Conservation (phyloP, 2,113 vertebrate genomes). For the Sylvia atricapilla region DNA sequence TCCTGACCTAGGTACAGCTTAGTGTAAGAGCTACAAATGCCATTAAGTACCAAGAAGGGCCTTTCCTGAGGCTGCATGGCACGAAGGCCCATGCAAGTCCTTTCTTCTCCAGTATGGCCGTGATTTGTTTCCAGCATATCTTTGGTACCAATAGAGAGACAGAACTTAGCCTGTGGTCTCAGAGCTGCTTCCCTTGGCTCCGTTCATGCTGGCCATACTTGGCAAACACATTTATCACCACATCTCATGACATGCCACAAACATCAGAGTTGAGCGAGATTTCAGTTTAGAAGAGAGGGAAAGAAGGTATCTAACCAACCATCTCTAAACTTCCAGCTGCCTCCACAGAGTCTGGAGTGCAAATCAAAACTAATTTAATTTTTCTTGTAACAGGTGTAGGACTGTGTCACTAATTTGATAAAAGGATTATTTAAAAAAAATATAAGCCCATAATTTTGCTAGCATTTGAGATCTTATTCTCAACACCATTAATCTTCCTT, state of each 20-base stretch:
- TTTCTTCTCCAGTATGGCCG: background rate
- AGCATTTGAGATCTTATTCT: background rate
- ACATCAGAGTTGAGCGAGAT: background rate
- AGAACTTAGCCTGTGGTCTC: background rate
- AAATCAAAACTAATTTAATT: background rate
- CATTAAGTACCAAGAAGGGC: rapidly evolving
- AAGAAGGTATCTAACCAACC: background rate
- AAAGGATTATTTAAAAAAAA: background rate
- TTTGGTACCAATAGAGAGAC: rapidly evolving
- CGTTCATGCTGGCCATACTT: rapidly evolving
- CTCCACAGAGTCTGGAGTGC: background rate
- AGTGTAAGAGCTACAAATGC: rapidly evolving
- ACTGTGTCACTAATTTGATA: background rate
- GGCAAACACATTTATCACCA: background rate
- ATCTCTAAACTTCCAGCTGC: background rate
- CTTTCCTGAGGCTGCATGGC: background rate
- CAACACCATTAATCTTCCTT: background rate
- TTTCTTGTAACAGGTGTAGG: background rate
- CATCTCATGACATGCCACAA: background rate
- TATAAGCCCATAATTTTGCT: background rate
- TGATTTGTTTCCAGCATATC: background rate
- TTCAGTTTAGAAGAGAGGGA: background rate
- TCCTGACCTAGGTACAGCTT: background rate
- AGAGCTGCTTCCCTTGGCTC: background rate
- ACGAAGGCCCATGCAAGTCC: rapidly evolving